Evolutionary conservation across 2,113 vertebrate species (phyloP), one percentile per base, ranked within the genome.

Genomic region (Polypterus bichir): DNA sequence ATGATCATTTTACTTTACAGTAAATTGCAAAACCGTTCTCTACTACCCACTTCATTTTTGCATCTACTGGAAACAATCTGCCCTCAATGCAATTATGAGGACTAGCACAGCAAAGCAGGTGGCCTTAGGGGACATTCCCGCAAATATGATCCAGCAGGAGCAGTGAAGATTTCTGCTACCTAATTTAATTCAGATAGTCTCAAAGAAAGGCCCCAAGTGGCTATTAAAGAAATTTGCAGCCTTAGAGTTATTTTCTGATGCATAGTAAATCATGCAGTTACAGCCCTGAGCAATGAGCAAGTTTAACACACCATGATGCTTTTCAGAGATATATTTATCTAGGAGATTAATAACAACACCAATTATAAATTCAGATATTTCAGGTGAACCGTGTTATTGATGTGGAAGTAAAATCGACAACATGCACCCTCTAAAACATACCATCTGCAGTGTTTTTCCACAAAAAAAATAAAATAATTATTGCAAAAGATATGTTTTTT

Each of bases 121-220:
- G 47, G 9, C 44, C 65, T 57, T 44, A 27, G 46, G 56, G 65
- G 61, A 66, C 47, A 44, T 47, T 44, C 9, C 51, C 51, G 11
- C 52, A 57, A 66, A 57, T 47, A 62, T 47, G 51, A 66, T 65
- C 54, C 65, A 59, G 44, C 5, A 60, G 27, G 27, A 27, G 53
- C 67, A 61, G 54, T 56, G 53, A 61, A 48, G 63, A 68, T 67
- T 70, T 62, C 65, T 73, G 59, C 67, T 73, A 61, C 67, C 71
- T 73, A 73, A 73, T 73, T 73, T 73, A 73, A 73, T 73, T 71
- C 69, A 62, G 48, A 45, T 57, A 56, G 71, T 60, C 69, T 69
- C 65, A 65, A 54, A 44, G 60, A 65, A 61, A 54, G 52, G 67
- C 65, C 71, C 69, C 69, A 67, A 67, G 67, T 73, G 69, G 65